Percentiles rank a stretch among this genome's conserved stretches.
These are phyloP conservation scores for Odontomachus brunneus DNA, from an alignment of 1,140 invertebrate species.

Conservation along the genomic window DNA sequence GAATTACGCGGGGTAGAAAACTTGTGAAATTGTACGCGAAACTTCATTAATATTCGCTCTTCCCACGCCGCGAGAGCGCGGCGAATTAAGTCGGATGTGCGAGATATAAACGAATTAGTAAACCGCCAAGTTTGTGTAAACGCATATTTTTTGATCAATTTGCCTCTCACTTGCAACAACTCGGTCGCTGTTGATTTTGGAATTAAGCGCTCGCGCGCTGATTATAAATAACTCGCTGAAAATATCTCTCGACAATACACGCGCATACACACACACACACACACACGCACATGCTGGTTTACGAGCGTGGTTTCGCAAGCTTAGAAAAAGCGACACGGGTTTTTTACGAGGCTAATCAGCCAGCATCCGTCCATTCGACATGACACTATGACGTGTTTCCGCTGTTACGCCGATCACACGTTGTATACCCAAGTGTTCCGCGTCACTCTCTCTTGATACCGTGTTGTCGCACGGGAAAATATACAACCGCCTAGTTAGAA, in stretches of 20 bases:
- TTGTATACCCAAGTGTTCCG: slow-evolving; percentile 52
- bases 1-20: slow-evolving; percentile 27
- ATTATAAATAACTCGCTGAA: slow-evolving; percentile 29
- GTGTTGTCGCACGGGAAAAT: slow-evolving; percentile 54
- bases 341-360: background rate
- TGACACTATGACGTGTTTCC: slow-evolving; percentile 17
- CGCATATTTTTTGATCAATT: slow-evolving; percentile 22
- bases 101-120: slow-evolving; percentile 1
- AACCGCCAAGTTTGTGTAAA: background rate
- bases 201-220: background rate
- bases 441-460: slow-evolving; percentile 45
- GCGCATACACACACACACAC: no score
- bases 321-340: slow-evolving; percentile 14
- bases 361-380: background rate
- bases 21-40: slow-evolving; percentile 29
- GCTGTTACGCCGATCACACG: slow-evolving; percentile 5
- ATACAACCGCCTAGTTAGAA: slow-evolving; percentile 59
- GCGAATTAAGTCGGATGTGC: slow-evolving; percentile 17
- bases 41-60: slow-evolving; percentile 44
- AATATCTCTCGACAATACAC: background rate
- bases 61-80: background rate
- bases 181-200: slow-evolving; percentile 7
- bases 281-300: background rate
- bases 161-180: no score
- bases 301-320: slow-evolving; percentile 12